These are phyloP conservation scores for Limonius californicus DNA, from an alignment of 1,140 invertebrate species.

Conservation along the genomic window DNA sequence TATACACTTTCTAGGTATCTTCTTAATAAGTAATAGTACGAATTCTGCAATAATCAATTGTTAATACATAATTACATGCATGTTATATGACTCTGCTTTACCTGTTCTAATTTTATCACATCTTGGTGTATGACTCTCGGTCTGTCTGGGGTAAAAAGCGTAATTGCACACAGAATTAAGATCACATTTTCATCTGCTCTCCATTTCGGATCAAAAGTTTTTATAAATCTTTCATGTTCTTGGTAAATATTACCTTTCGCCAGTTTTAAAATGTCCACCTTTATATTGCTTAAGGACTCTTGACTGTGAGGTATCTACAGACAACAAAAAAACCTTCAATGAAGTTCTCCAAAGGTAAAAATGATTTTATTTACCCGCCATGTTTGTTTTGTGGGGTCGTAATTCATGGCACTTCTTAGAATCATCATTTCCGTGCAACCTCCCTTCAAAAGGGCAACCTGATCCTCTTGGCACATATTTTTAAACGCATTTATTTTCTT, in stretches of 20 bases:
- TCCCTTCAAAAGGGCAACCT: slow-evolving; percentile 84
- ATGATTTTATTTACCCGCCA: slow-evolving; percentile 84
- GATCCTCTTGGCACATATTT: slow-evolving; percentile 88
- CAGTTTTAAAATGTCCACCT: slow-evolving; percentile 81
- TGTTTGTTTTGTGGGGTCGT: slow-evolving; percentile 76
- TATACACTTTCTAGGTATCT: slow-evolving; percentile 82
- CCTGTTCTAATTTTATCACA: slow-evolving; percentile 84
- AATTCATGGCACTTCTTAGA: slow-evolving; percentile 80
- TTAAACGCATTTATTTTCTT: slow-evolving; percentile 86
- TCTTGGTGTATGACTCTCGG: slow-evolving; percentile 76
- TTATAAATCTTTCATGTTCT: slow-evolving; percentile 76
- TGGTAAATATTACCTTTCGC: slow-evolving; percentile 83
- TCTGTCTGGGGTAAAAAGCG: slow-evolving; percentile 81
- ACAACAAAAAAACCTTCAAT: too few relatives aligned
- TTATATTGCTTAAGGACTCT: slow-evolving; percentile 67
- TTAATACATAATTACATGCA: not conserved
- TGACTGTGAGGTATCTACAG: slow-evolving; percentile 73
- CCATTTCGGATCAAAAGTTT: slow-evolving; percentile 76
- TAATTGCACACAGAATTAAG: slow-evolving; percentile 83
- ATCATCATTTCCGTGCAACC: slow-evolving; percentile 92
- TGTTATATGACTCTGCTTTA: slow-evolving; percentile 38
- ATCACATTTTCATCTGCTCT: slow-evolving; percentile 83
- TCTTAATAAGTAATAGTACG: slow-evolving; percentile 82
- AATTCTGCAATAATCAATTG: slow-evolving; percentile 63
- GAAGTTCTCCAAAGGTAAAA: too few relatives aligned